Percentiles rank a stretch among this genome's conserved stretches.
Evolutionary conservation across 2,888 invertebrate species (phyloP).

Genomic region (Hypercompe scribonia): DNA sequence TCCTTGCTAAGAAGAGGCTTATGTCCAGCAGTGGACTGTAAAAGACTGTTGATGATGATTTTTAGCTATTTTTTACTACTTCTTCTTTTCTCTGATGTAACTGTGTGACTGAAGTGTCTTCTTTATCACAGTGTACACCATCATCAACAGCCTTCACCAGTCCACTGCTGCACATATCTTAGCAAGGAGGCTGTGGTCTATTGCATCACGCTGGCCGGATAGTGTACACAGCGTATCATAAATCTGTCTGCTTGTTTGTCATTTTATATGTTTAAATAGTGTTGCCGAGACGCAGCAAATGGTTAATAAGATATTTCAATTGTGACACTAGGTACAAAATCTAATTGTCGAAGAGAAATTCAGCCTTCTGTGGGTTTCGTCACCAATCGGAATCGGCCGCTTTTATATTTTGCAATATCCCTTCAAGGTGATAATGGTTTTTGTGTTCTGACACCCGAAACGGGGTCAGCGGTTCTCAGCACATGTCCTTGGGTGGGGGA

Average conservation of each 20-base stretch:
- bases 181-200: no score
- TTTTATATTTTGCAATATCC: constrained; percentile 76
- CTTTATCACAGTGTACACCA: no score
- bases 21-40: no score
- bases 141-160: no score
- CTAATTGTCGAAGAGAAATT: constrained; percentile 67
- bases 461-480: constrained; percentile 56
- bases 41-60: no score
- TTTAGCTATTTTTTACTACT: no score
- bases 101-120: no score
- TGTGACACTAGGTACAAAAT: constrained; percentile 52
- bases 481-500: constrained; percentile 56
- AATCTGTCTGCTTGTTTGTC: background rate
- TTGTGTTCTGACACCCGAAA: constrained; percentile 62
- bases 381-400: constrained; percentile 49
- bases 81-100: no score
- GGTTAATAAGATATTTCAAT: background rate
- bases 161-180: no score
- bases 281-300: background rate
- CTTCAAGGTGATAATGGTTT: constrained; percentile 72
- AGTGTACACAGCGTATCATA: background rate
- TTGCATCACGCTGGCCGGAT: no score
- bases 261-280: background rate
- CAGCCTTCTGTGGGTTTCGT: constrained; percentile 65
- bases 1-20: no score